Evolutionary conservation across 2,888 invertebrate species (phyloP), one percentile per base, ranked within the genome.

Genomic region (Mesoligia furuncula): DNA sequence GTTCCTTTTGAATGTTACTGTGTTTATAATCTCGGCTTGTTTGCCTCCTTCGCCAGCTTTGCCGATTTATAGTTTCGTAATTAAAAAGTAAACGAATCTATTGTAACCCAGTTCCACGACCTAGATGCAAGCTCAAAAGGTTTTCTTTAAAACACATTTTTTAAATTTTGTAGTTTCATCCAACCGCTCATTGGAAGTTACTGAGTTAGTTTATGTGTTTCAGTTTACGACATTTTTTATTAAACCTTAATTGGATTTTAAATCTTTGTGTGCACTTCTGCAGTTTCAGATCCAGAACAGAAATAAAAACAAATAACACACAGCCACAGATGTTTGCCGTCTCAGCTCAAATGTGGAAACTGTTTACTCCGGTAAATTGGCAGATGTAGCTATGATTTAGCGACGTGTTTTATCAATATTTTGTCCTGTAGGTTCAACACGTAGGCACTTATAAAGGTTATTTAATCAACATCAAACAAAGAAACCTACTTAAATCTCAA

Each of bases 11-110:
- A 76, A 72, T 77, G 67, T 77, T 72, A 62, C 42, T 76, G 62
- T 73, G 68, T 82, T 85, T 80, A 87, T 51, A 74, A 79, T 75
- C n/a, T 61, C 17, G n/a, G 42, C 51, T 66, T 77, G 68, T 84
- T 81, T 81, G 67, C 67, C 77, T 73, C 42, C 62, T 64, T 65
- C 15, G 31, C 17, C n/a, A 72, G 70, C 42, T 75, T 72, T 62
- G 15, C 42, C 73, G n/a, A 77, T 80, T 75, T 13, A 83, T 73
- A 65, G 76, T 62, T 74, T 54, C n/a, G 75, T 84, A 84, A 84
- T 85, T 84, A 73, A 78, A 81, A 73, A 65, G 42, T 54, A 36
- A 45, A 69, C 42, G 66, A 73, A 66, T 48, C 27, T 62, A 48
- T 75, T 79, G 51, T 85, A 39, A 36, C 59, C 83, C 24, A 85